phyloP scores from a whole-genome alignment of 2,797 vertebrate genomes.

The Acipenser ruthenus region DNA sequence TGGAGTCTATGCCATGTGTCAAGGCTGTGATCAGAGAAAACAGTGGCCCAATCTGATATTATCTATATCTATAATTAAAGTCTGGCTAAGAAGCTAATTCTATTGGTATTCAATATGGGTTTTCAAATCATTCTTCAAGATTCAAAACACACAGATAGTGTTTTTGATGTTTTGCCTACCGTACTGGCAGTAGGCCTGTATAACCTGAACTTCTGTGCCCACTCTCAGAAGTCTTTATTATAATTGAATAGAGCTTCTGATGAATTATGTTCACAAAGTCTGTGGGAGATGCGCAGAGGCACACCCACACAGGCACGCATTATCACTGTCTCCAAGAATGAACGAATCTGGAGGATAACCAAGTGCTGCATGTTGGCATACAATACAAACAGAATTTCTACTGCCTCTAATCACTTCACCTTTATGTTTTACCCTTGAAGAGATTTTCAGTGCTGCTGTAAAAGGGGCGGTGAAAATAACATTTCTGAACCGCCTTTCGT shows the following conservation, averaged over 20 bases:
- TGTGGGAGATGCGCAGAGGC: conserved; percentile 28
- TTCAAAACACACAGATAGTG: conserved; percentile 29
- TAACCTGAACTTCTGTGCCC: background rate
- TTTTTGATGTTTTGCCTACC: conserved; percentile 27
- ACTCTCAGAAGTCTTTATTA: conserved; percentile 34
- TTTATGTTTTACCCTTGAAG: conserved; percentile 11
- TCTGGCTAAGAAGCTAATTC: too few species aligned
- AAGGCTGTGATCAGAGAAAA: too few species aligned
- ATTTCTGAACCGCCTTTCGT: background rate
- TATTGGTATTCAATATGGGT: too few species aligned
- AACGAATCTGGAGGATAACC: too few species aligned
- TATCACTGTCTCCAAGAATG: background rate
- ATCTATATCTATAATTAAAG: too few species aligned
- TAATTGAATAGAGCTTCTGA: conserved; percentile 54
- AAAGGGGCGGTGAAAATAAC: background rate
- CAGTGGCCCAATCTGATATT: too few species aligned
- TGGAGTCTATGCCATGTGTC: too few species aligned
- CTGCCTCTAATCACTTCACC: background rate
- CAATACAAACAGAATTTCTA: background rate
- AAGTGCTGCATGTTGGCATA: background rate
- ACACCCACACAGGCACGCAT: background rate
- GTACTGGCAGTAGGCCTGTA: conserved; percentile 38
- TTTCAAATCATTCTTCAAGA: conserved; percentile 20
- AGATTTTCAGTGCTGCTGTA: conserved; percentile 7
- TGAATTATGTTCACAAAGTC: conserved; percentile 53